Conservation (phyloP, 2,797 vertebrate genomes). For the Chelonia mydas region DNA sequence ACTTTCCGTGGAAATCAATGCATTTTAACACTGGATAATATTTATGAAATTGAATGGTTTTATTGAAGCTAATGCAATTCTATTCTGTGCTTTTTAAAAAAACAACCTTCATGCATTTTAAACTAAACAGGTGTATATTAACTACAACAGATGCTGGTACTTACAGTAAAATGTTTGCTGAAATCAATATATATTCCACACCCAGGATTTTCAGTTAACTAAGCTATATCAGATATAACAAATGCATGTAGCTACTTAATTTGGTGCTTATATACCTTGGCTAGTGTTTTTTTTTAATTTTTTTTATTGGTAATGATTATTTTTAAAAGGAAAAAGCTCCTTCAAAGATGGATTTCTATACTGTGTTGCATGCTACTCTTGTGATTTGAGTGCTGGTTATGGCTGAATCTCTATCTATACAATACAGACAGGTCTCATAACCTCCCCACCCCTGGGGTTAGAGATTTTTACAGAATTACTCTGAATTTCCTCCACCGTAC, state of each 20-base stretch:
- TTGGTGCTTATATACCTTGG: constrained; percentile 64
- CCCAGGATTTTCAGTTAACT: constrained; percentile 75
- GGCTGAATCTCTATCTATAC: background rate
- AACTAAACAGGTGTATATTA: constrained; percentile 86
- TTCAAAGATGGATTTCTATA: background rate
- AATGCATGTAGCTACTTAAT: constrained; percentile 66
- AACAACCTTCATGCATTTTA: constrained; percentile 84
- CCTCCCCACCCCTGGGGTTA: background rate
- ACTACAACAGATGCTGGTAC: constrained; percentile 81
- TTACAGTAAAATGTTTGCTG: constrained; percentile 80
- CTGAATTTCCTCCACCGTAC: background rate
- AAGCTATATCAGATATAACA: constrained; percentile 69
- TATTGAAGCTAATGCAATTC: constrained; percentile 83
- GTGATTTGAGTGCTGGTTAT: rapidly evolving
- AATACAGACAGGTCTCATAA: background rate
- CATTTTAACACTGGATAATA: constrained; percentile 85
- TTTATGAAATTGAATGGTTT: constrained; percentile 86
- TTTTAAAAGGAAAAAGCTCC: constrained; percentile 26
- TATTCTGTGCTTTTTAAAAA: constrained; percentile 82
- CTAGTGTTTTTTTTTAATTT: constrained; percentile 47
- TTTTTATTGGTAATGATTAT: constrained; percentile 67
- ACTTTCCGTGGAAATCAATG: constrained; percentile 83
- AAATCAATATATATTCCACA: constrained; percentile 81
- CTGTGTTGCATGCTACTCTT: background rate
- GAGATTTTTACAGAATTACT: background rate